Evolutionary conservation across 92 coral and sea anemone genomes (phyloP), one percentile per base, ranked within the genome.

Genomic region (Anthopleura xanthogrammica): DNA sequence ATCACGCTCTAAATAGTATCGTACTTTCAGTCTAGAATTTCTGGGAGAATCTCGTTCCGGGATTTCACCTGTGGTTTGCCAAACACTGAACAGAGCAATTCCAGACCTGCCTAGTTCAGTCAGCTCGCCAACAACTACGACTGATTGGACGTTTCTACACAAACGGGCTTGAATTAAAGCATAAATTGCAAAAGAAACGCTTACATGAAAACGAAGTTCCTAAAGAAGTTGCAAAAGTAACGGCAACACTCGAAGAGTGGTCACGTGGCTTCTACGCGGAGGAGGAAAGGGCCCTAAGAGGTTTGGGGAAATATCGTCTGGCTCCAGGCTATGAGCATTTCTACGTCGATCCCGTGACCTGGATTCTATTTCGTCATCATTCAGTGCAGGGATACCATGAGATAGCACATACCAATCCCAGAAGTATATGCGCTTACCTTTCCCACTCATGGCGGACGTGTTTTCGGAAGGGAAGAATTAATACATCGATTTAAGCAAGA

Each of bases 271-370:
- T 75, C 77, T 82, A 70, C 77, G 20, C 65, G 2, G 89, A 88
- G 58, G 90, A 86, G 71, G 77, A 16, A 48, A 85, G 87, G 40
- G 2, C 6, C 87, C 89, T 91, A 9, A 54, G 77, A 2, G 94
- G 91, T 16, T 68, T 88, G 55, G 93, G 91, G 17, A 91, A 88
- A 72, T 91, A 82, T 64, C 85, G 83, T 13, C 83, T 90, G 14
- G 90, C 93, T 64, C 90, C 83, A 24, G 89, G 89, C 3, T 86
- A 81, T 58, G 89, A 86, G 50, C 77, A 84, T n/a, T 90, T 87
- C 56, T 60, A 24, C 22, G 87, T 90, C 40, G 93, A 90, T 19
- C 89, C 90, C 14, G 72, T 81, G 41, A 81, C 14, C 40, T 90
- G 89, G 93, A 87, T 57, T 57, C 16, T 57, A 79, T 85, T 80